These are phyloP conservation scores for Phanerotoma sp. DNA, from an alignment of 2,888 invertebrate species.

Conservation along the genomic window DNA sequence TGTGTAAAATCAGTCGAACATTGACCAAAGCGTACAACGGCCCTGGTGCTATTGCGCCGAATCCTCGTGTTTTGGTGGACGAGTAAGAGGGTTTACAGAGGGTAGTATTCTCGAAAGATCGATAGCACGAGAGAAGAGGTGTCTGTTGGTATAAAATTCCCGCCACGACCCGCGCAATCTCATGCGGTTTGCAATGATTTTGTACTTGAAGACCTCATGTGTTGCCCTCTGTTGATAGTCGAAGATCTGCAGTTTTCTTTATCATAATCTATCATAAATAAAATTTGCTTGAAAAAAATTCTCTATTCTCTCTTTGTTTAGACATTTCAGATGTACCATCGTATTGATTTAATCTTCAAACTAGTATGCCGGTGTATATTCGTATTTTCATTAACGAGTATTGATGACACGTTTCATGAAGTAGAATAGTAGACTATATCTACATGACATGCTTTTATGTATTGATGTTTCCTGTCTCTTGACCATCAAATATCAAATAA, in stretches of 20 bases:
- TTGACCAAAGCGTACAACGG: slow-evolving; percentile 31
- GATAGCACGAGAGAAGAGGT: slow-evolving; percentile 33
- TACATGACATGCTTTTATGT: neutral
- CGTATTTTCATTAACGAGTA: neutral
- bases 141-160: slow-evolving; percentile 15
- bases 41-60: slow-evolving; percentile 29
- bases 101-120: slow-evolving; percentile 36
- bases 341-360: too few relatives aligned
- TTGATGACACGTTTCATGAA: neutral
- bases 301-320: neutral
- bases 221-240: slow-evolving; percentile 1
- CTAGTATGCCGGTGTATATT: neutral
- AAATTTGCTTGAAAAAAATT: neutral
- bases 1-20: slow-evolving; percentile 40
- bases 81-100: slow-evolving; percentile 30
- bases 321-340: neutral
- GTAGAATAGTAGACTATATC: neutral
- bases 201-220: slow-evolving; percentile 1
- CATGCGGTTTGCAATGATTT: slow-evolving; percentile 27
- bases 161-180: slow-evolving; percentile 38
- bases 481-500: too few relatives aligned
- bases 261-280: neutral
- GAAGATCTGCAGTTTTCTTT: neutral
- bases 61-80: slow-evolving; percentile 29
- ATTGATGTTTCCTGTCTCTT: neutral